Evolutionary conservation across 2,113 vertebrate species (phyloP), one percentile per base, ranked within the genome.

Genomic region (Trichechus manatus): DNA sequence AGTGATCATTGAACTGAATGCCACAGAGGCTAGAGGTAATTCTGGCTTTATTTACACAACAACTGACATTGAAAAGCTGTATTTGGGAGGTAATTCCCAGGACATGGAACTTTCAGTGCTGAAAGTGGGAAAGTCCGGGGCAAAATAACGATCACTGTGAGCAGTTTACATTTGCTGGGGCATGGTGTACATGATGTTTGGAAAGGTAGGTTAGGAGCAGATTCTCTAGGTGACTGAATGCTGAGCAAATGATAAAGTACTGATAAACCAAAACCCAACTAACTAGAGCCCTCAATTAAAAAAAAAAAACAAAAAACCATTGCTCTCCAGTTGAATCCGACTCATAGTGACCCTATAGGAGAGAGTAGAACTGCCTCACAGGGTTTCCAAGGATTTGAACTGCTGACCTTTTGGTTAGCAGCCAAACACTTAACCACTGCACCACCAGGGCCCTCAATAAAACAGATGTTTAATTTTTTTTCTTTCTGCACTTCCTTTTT

Each of bases 61-160:
- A 87, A 81, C 77, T 68, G 92, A 92, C 85, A n/a, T 66, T 83
- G 89, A 92, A 87, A 83, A 74, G 29, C 92, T 92, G 50, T 61
- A 36, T 61, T 77, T 68, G 29, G 90, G 81, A 86, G 31, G 33
- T 27, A 56, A 53, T 75, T 93, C 56, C 79, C 27, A 39, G 39
- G 27, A 90, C 23, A 31, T 42, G 31, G 33, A 31, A 94, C 13
- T 85, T 86, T 77, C 11, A 22, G 15, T 39, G 27, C 11, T 68
- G 64, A 90, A 91, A 66, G 33, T 4, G 1, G 8, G 17, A 59
- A 29, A 59, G 9, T 85, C 79, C 20, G 64, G 15, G 27, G 39
- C 66, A 94, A 82, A 64, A 64, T 6, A 25, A 9, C 63, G 29
- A 19, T 25, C 29, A 74, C 20, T n/a, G 23, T 84, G 25, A 22